phyloP scores from a whole-genome alignment of 1,140 invertebrate species.

The Neotoxoptera formosana region DNA sequence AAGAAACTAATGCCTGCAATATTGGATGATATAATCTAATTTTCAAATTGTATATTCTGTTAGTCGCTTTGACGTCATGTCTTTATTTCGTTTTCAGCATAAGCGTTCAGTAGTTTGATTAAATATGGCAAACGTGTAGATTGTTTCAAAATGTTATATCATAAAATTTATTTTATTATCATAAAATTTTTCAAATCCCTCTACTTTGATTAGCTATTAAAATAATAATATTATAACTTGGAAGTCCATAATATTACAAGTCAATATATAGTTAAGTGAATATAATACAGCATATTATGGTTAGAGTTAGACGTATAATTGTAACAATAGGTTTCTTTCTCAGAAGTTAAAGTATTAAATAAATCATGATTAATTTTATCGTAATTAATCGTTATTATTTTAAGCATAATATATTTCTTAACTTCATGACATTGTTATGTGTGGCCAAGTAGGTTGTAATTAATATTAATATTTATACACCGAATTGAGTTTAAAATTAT shows the following conservation, averaged over 20 bases:
- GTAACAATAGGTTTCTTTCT: neutral
- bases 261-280: neutral
- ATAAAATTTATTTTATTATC: no score
- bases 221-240: neutral
- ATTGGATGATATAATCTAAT: no score
- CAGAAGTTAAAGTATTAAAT: neutral
- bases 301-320: neutral
- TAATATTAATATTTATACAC: neutral
- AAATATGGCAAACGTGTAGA: neutral
- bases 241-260: neutral
- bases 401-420: neutral
- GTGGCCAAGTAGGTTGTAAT: neutral
- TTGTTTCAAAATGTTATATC: neutral
- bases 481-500: neutral
- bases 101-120: no score
- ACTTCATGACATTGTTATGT: neutral
- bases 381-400: neutral
- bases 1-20: neutral
- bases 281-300: neutral
- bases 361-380: neutral
- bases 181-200: neutral
- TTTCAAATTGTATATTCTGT: neutral
- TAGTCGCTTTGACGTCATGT: neutral
- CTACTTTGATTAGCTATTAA: neutral
- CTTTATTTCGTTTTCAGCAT: neutral